phyloP scores from a whole-genome alignment of 1,140 invertebrate species.

The Cylas formicarius region DNA sequence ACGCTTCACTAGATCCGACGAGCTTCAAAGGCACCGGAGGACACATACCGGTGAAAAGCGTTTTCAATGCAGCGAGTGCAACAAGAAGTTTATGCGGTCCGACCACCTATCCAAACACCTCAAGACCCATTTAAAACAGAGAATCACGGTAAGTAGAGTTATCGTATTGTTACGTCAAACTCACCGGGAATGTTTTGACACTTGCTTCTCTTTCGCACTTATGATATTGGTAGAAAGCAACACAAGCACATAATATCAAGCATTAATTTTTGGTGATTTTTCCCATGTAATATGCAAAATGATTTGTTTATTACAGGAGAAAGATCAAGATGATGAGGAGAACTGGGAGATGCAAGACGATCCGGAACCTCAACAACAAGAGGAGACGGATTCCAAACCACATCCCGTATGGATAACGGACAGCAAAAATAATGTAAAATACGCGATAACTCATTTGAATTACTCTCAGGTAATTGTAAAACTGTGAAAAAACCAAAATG shows the following conservation, averaged over 20 bases:
- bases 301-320: constrained; percentile 15
- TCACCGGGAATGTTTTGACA: too few relatives aligned
- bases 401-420: constrained; percentile 38
- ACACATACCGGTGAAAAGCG: constrained; percentile 89
- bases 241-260: too few relatives aligned
- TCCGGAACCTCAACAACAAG: constrained; percentile 17
- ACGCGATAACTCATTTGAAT: constrained; percentile 41
- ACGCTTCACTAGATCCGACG: constrained; percentile 91
- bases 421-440: constrained; percentile 39
- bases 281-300: constrained; percentile 13
- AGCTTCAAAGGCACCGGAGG: constrained; percentile 81
- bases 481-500: too few relatives aligned
- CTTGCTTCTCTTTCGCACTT: too few relatives aligned
- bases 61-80: constrained; percentile 74
- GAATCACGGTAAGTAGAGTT: constrained; percentile 56
- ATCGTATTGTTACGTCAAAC: too few relatives aligned
- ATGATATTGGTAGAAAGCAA: too few relatives aligned
- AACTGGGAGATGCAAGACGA: constrained; percentile 23
- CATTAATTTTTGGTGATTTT: constrained; percentile 9
- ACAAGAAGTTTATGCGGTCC: constrained; percentile 81
- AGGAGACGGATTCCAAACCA: constrained; percentile 18
- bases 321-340: constrained; percentile 24
- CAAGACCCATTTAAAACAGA: constrained; percentile 74
- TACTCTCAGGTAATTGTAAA: constrained; percentile 37
- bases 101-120: constrained; percentile 85